These are phyloP conservation scores for Chiloscyllium plagiosum DNA, from an alignment of 2,113 vertebrate genomes.

Conservation along the genomic window DNA sequence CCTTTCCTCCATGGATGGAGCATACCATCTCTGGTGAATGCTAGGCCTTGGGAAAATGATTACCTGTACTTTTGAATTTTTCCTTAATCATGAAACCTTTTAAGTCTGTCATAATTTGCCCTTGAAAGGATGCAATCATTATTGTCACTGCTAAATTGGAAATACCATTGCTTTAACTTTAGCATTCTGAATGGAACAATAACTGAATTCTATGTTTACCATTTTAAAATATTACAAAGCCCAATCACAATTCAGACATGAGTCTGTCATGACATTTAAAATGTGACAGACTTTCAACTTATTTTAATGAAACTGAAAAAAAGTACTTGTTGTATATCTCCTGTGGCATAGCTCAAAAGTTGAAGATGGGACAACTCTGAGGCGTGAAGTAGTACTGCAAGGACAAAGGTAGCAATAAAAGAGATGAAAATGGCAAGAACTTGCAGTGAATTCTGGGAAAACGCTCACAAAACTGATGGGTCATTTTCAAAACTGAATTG, in stretches of 20 bases:
- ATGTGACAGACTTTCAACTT: neutral
- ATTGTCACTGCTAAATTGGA: neutral
- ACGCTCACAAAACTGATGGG: neutral
- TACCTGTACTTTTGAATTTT: neutral
- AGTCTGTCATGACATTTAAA: neutral
- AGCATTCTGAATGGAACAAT: neutral
- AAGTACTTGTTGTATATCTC: neutral
- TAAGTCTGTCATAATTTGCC: neutral
- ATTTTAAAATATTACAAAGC: slow-evolving; percentile 8
- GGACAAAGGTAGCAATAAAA: neutral
- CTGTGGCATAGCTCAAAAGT: neutral
- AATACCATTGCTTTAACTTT: neutral
- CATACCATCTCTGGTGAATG: neutral
- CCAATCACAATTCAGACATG: neutral
- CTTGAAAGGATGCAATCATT: slow-evolving; percentile 12
- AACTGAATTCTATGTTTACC: neutral
- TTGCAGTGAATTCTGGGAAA: neutral
- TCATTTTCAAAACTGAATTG: neutral
- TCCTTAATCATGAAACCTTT: neutral
- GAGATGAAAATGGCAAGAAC: neutral
- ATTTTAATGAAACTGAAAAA: neutral
- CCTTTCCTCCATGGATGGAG: neutral
- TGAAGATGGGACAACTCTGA: neutral
- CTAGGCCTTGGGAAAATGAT: neutral
- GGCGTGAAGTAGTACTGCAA: neutral